Base-by-base conservation (phyloP, 2,113 vertebrate species). In the Forbesichthys agassizii region DNA sequence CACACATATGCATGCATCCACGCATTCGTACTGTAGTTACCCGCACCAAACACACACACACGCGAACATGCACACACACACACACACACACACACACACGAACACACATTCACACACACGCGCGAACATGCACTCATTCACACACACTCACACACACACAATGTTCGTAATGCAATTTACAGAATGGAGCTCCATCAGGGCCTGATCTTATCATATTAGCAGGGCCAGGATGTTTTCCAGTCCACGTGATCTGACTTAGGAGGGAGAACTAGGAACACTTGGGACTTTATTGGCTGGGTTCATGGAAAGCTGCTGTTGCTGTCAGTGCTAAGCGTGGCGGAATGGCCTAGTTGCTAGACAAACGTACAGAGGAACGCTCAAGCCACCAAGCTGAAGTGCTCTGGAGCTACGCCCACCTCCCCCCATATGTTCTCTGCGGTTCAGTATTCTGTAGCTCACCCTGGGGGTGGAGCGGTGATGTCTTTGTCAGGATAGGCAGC, bases 181-280 rank as follows among this genome's bases (percentile, higher is more conserved):
- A 77, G 71, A 82, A 67, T 71, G 9, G 9, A 61, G 58, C 46
- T 64, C 73, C 27, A 67, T 84, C 81, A 81, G 64, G 55, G 49
- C 49, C 63, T 64, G 78, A 84, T 87, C 69, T 84, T 88, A 84
- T 87, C 83, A 69, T 66, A 71, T 87, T 87, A 82, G 60, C 61
- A 69, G 64, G 36, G 74, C 54, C 79, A 77, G 36, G 33, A 78
- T 79, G n/a, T 78, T 81, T 75, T 81, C 66, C 20, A 33, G 68
- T 51, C 66, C 81, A 84, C 42, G 48, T 82, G 77, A 84, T 72
- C 58, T 49, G 56, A 80, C 18, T 9, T 9, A 33, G 61, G 33
- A 73, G 33, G 60, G 51, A 65, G 74, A 71, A 52, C 68, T 67
- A 58, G 64, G 56, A 51, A 68, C 69, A 58, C 1, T 68, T 9